Evolutionary conservation across 2,797 vertebrate species (phyloP), one percentile per base, ranked within the genome.

Genomic region (Morus bassanus): DNA sequence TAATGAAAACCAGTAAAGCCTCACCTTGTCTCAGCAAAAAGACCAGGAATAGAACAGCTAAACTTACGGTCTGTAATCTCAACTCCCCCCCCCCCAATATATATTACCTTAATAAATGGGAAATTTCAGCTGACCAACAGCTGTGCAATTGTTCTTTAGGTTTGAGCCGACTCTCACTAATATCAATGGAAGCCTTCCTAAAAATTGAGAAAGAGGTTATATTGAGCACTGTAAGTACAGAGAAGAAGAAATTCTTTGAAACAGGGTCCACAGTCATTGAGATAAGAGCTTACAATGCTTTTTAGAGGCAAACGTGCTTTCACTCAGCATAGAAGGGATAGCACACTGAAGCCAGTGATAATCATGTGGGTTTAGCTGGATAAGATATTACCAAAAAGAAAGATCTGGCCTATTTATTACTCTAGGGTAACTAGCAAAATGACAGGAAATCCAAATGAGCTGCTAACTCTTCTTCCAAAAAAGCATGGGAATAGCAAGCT

Each of bases 1-100:
- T 89, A 89, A 92, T 92, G 82, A 91, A 96, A 96, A 75, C 41
- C 68, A 83, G 88, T 96, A 96, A 93, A 94, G 85, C 43, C 68
- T 87, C 64, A 74, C 45, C 56, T 87, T 82, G 19, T 54, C 68
- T 95, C 70, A 87, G 57, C 37, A 93, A 88, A 77, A 85, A 54
- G 48, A 83, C 28, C 24, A 78, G 50, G 13, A 74, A 73, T n/a
- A 83, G 30, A 91, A 70, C 35, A 82, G 39, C 70, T 87, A 94
- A 89, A 89, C 23, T 87, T 85, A 79, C 3, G 31, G 28, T 60
- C 48, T 82, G 48, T 64, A 91, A 87, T 91, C n/a, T 81, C 60
- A 57, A 33, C 10, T 45, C 17, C 43, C 17, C 43, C 43, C 43
- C 43, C 7, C 17, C 17, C 18, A 45, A 45, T 18, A 45, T 60